Conservation (phyloP, 2,797 vertebrate genomes). For the Xenops minutus region DNA sequence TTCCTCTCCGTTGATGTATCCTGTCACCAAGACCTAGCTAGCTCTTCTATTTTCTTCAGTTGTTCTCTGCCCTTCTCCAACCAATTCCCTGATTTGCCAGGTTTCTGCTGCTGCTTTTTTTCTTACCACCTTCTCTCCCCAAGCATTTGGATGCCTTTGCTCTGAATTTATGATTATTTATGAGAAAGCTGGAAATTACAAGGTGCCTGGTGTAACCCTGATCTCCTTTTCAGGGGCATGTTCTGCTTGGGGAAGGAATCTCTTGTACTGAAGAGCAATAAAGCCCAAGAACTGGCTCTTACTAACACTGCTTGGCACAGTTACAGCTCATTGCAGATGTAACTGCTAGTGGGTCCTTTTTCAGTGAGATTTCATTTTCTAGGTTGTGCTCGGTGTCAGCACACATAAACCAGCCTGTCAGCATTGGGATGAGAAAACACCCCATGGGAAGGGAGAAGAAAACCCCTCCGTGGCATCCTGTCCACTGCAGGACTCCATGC, state of each 20-base stretch:
- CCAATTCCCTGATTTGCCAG: background rate
- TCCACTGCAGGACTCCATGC: background rate
- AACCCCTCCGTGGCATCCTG: background rate
- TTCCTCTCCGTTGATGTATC: background rate
- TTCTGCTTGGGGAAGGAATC: background rate
- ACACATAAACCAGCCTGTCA: constrained; percentile 41
- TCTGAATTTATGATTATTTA: background rate
- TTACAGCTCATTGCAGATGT: constrained; percentile 13
- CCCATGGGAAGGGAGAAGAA: background rate
- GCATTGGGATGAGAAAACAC: background rate
- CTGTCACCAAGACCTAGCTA: background rate
- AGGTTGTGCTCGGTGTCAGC: constrained; percentile 31
- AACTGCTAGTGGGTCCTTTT: constrained; percentile 1
- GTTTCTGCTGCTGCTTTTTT: background rate
- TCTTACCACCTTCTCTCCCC: background rate
- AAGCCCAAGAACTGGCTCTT: background rate
- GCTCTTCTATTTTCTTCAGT: background rate
- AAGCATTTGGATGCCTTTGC: background rate
- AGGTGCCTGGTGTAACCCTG: background rate
- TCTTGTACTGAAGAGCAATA: background rate
- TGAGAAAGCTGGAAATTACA: background rate
- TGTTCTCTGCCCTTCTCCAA: background rate
- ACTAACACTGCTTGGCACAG: background rate
- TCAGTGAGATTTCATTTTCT: constrained; percentile 50
- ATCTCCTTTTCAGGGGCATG: background rate